Percentiles rank a stretch among this genome's conserved stretches.
Conservation (phyloP, 2,888 invertebrate species). For the Ectemnius lituratus region DNA sequence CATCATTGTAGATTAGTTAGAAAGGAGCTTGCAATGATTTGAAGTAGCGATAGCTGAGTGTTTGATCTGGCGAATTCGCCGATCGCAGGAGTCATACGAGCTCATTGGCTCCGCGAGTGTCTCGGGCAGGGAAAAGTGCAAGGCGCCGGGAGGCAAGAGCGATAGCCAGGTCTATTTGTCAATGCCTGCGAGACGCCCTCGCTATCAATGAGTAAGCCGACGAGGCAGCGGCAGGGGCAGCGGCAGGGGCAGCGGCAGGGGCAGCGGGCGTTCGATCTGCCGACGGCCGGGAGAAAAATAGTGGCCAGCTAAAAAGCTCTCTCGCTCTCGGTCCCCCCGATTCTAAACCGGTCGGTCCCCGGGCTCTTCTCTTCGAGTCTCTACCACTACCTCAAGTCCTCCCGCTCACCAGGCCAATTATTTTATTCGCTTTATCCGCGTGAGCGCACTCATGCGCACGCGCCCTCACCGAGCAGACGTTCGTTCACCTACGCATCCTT, state of each 20-base stretch:
- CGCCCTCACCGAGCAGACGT: conserved; percentile 30
- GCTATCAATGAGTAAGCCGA: conserved; percentile 9
- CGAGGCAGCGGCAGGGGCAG: background rate
- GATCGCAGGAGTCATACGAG: too few species aligned
- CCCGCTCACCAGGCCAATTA: conserved; percentile 36
- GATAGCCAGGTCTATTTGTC: conserved; percentile 22
- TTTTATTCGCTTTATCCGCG: conserved; percentile 52
- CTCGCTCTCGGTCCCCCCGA: background rate
- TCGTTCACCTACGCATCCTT: conserved; percentile 56
- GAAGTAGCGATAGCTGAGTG: too few species aligned
- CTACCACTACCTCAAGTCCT: conserved; percentile 5
- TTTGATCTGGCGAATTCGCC: too few species aligned
- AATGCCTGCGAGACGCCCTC: conserved; percentile 12
- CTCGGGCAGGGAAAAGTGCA: too few species aligned
- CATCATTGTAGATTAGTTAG: too few species aligned
- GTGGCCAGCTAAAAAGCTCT: background rate
- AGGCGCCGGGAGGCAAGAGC: background rate
- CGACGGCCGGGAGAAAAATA: background rate
- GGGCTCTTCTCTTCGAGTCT: background rate
- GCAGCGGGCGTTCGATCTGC: background rate
- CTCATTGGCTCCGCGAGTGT: too few species aligned
- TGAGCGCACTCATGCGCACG: conserved; percentile 5
- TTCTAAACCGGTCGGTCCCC: background rate
- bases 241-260: too few species aligned
- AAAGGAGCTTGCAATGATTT: too few species aligned